Percentiles rank a stretch among this genome's conserved stretches.
Conservation (phyloP, 30 jellyfish, hydroid and myxozoan genomes). For the Aurelia sp. region DNA sequence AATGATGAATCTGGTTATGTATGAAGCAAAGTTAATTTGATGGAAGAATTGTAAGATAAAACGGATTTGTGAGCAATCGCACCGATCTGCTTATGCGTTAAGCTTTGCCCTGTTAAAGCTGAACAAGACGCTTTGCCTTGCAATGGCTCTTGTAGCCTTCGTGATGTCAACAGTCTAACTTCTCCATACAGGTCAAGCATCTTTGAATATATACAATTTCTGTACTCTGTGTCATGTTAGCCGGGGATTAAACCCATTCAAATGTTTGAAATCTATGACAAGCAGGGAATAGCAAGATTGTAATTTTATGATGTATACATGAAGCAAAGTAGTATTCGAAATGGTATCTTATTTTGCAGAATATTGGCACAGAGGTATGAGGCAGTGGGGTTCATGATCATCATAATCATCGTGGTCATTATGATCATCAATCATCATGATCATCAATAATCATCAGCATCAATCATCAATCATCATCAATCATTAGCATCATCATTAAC, state of each 20-base stretch:
- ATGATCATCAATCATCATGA: too few species aligned
- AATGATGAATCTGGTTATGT: conserved; percentile 36
- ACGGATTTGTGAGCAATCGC: background rate
- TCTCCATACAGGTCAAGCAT: conserved; percentile 25
- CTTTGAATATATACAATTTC: background rate
- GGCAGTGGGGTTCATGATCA: too few species aligned
- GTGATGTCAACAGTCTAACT: conserved; percentile 25
- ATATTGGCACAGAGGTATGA: too few species aligned
- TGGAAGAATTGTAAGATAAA: conserved; percentile 9
- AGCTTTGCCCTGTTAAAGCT: conserved; percentile 50
- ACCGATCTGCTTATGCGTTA: conserved; percentile 63
- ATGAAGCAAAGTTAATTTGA: conserved; percentile 40
- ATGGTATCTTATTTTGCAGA: too few species aligned
- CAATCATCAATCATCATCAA: too few species aligned
- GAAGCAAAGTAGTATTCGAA: too few species aligned
- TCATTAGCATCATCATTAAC: too few species aligned
- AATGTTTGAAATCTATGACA: too few species aligned
- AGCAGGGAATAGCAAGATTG: background rate
- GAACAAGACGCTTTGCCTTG: conserved; percentile 37
- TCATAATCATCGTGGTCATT: too few species aligned
- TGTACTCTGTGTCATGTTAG: background rate
- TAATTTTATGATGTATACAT: background rate
- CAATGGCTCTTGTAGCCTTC: conserved; percentile 31
- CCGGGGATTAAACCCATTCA: too few species aligned
- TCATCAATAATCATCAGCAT: too few species aligned